Conservation (phyloP, 1,140 invertebrate species). For the Drosophila rufa region DNA sequence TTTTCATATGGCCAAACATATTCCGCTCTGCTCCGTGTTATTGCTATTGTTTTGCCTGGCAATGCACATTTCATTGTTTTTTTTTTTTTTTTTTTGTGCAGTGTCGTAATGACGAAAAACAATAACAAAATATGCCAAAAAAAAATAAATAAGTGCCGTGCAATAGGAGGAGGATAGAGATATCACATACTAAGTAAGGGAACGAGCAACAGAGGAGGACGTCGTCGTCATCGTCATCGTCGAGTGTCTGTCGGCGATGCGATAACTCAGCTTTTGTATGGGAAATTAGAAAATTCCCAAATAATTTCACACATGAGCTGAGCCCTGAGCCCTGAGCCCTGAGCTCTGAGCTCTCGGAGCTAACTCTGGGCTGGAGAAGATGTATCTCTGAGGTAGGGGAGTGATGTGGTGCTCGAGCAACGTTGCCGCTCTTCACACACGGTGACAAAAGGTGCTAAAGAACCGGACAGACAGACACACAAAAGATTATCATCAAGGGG, state of each 20-base stretch:
- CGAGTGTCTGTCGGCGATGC: conserved; percentile 55
- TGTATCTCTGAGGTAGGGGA: conserved; percentile 5
- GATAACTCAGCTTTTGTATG: conserved; percentile 77
- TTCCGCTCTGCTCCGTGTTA: conserved; percentile 46
- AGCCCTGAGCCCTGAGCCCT: conserved; percentile 2
- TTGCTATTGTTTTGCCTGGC: conserved; percentile 56
- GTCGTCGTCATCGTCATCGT: background rate
- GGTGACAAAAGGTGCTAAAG: conserved; percentile 79
- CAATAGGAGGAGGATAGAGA: conserved; percentile 39
- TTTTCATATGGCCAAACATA: conserved; percentile 55
- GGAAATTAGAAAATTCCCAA: conserved; percentile 79
- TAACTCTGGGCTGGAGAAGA: conserved; percentile 2
- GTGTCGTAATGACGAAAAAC: conserved; percentile 44
- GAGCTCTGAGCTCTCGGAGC: background rate
- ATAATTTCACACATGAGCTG: conserved; percentile 79
- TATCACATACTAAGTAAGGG: conserved; percentile 36
- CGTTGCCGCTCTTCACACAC: conserved; percentile 66
- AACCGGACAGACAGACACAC: conserved; percentile 56
- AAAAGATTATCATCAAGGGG: conserved; percentile 71
- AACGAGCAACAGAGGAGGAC: conserved; percentile 49
- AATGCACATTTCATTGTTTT: conserved; percentile 64
- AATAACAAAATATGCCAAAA: conserved; percentile 29
- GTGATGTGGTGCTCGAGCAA: conserved; percentile 18
- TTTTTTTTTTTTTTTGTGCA: conserved; percentile 20
- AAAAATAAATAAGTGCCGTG: conserved; percentile 7